Conservation (phyloP, 2,797 vertebrate species). For the Arrhamphus sclerolepis region DNA sequence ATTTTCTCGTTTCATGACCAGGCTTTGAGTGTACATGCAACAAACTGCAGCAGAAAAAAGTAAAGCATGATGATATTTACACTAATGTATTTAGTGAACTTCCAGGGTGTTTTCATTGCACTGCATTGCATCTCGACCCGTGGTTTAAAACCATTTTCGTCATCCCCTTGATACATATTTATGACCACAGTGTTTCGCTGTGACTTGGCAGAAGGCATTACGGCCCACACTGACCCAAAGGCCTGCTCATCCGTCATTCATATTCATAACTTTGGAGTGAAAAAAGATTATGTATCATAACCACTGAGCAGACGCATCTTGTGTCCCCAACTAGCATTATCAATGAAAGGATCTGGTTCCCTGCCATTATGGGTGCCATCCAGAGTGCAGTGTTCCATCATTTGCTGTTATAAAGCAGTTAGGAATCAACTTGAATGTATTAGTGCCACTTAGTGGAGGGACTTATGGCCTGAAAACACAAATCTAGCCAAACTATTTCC, state of each 20-base stretch:
- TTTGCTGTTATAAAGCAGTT: slow-evolving; percentile 58
- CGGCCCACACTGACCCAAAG: slow-evolving; percentile 56
- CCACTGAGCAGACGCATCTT: slow-evolving; percentile 25
- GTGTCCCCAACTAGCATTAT: slow-evolving; percentile 41
- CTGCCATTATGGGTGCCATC: slow-evolving; percentile 50
- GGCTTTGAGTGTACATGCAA: slow-evolving; percentile 12
- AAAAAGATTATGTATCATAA: slow-evolving; percentile 35
- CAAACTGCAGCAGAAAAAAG: slow-evolving; percentile 24
- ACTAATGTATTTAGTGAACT: background rate
- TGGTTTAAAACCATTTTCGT: slow-evolving; percentile 52
- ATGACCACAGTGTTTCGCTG: slow-evolving; percentile 55
- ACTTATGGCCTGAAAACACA: slow-evolving; percentile 48
- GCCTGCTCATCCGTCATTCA: slow-evolving; percentile 46
- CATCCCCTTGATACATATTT: slow-evolving; percentile 60
- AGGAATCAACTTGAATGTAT: slow-evolving; percentile 56
- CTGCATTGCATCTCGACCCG: slow-evolving; percentile 39
- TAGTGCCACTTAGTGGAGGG: slow-evolving; percentile 63
- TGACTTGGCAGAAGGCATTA: slow-evolving; percentile 54
- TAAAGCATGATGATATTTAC: slow-evolving; percentile 21
- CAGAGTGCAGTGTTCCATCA: slow-evolving; percentile 43
- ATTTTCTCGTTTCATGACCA: background rate
- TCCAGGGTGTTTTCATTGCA: slow-evolving; percentile 36
- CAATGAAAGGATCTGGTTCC: slow-evolving; percentile 41
- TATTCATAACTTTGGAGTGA: slow-evolving; percentile 50
- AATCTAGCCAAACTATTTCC: slow-evolving; percentile 46